These are phyloP conservation scores for Enteromius radiatus DNA, from an alignment of 2,797 vertebrate species.

Conservation along the genomic window DNA sequence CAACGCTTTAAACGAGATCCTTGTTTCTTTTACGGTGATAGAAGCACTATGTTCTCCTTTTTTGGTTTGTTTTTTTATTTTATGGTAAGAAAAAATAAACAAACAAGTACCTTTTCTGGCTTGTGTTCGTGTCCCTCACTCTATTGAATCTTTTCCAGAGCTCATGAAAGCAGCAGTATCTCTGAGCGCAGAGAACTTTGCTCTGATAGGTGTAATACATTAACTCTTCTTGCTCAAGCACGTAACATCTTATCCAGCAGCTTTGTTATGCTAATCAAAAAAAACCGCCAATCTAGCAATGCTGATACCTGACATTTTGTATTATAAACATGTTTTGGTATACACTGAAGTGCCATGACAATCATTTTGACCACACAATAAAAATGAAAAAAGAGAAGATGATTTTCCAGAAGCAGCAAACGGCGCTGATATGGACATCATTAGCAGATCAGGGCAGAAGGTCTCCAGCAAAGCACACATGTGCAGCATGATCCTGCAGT, in stretches of 20 bases:
- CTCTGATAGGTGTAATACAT: conserved; percentile 69
- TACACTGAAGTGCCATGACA: neutral
- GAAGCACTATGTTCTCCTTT: conserved; percentile 72
- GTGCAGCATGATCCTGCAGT: conserved; percentile 67
- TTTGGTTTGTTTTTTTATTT: conserved; percentile 71
- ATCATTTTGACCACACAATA: neutral
- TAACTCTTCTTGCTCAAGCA: conserved; percentile 63
- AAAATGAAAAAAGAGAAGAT: neutral
- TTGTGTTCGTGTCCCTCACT: conserved; percentile 5
- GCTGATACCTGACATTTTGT: neutral
- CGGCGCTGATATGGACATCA: neutral
- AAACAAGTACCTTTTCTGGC: conserved; percentile 67
- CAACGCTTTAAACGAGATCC: conserved; percentile 36
- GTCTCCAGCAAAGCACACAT: conserved; percentile 54
- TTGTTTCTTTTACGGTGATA: conserved; percentile 68
- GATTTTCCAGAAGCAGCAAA: neutral
- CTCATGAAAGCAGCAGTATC: neutral
- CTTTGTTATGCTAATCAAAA: neutral
- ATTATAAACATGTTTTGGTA: neutral
- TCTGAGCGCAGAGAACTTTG: conserved; percentile 69
- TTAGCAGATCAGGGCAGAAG: neutral
- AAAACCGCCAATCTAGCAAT: neutral
- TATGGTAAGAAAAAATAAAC: conserved; percentile 74
- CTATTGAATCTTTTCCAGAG: conserved; percentile 13
- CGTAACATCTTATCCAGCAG: neutral